Conservation (phyloP, 1,140 invertebrate species). For the Colletes latitarsis region DNA sequence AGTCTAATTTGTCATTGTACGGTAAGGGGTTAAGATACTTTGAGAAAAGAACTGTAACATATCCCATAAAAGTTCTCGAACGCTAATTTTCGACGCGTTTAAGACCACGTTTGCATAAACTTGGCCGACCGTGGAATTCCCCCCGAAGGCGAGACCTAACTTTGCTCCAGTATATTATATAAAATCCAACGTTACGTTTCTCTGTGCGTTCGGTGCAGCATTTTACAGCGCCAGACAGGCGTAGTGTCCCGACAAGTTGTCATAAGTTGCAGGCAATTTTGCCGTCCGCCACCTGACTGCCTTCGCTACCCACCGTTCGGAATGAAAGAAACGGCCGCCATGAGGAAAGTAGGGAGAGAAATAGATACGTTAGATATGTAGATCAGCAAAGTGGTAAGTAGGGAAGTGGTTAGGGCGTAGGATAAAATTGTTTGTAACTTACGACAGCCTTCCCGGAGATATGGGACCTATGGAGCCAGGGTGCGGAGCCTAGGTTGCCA, state of each 20-base stretch:
- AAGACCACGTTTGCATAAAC: too few species aligned
- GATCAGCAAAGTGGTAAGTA: slow-evolving; percentile 7
- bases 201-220: slow-evolving; percentile 9
- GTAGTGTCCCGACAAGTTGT: neutral
- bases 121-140: too few species aligned
- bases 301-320: too few species aligned
- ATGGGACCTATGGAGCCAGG: neutral
- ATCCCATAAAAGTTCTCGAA: too few species aligned
- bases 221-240: slow-evolving; percentile 9
- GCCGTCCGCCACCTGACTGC: neutral
- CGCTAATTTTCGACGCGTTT: too few species aligned
- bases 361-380: neutral
- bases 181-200: neutral
- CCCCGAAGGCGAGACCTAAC: too few species aligned
- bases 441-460: neutral
- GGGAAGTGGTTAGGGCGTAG: neutral
- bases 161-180: too few species aligned
- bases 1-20: too few species aligned
- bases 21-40: too few species aligned
- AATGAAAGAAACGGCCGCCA: neutral
- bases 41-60: too few species aligned
- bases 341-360: too few species aligned
- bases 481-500: neutral
- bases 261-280: slow-evolving; percentile 33
- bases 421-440: slow-evolving; percentile 32